Base-by-base conservation (phyloP, 2,888 invertebrate species). In the Polyommatus iphigenia region DNA sequence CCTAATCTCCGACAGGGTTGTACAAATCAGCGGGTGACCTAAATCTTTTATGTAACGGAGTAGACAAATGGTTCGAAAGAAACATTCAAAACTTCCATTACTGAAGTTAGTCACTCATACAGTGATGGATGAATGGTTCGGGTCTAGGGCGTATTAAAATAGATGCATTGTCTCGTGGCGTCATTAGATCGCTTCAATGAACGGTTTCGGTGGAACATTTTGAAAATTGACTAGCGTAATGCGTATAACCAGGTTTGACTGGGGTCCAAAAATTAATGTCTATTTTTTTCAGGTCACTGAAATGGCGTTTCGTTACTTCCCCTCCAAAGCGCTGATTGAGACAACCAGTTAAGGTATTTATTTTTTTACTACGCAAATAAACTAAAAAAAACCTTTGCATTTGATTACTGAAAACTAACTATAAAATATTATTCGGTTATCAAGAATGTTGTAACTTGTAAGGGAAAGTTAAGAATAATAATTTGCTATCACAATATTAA, bases 1-100 rank as follows among this genome's bases (percentile, higher is more conserved):
- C 91, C 91, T 91, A 92, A 91, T 91, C 91, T 91, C 89, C 90
- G 85, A 86, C 87, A 87, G 89, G 89, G 88, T 88, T 89, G 90
- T 86, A 86, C 85, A 85, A 88, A 87, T 86, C 86, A 84, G 84
- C 84, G 87, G 87, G 82, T 84, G 87, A 84, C 89, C 87, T 85
- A 85, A 84, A 88, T 87, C 82, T 82, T 84, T 83, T 84, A 84
- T 85, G 80, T 24, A 73, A 15, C 50, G 75, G 24, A 24, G 18
- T 50, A 75, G 75, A 75, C 75, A 75, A 75, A 75, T 75, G 75
- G 29, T 54, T 50, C 24, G 20, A 75, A 24, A 46, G 75, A 50
- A 46, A 73, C 41, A 73, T 73, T 73, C 24, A 50, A 41, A 73
- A 72, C 71, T 72, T 36, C 24, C 71, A 72, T 72, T 72, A 41